These are phyloP conservation scores for Esperia sulphurella DNA, from an alignment of 2,888 invertebrate species.

Conservation along the genomic window DNA sequence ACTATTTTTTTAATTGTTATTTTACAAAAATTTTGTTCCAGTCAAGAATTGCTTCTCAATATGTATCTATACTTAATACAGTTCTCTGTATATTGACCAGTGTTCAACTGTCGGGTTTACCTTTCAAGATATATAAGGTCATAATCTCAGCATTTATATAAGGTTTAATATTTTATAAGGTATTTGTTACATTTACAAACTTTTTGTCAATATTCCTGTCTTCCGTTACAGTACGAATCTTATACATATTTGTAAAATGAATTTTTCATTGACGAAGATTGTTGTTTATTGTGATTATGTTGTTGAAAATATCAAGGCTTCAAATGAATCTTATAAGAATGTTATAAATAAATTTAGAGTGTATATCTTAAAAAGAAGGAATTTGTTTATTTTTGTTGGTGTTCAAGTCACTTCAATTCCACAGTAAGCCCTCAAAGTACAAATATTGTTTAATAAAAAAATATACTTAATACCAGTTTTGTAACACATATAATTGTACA, in stretches of 20 bases:
- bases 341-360: too few species aligned
- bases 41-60: too few species aligned
- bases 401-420: not conserved
- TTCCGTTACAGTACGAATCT: constrained; percentile 24
- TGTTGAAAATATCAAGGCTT: too few species aligned
- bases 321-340: too few species aligned
- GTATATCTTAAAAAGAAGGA: too few species aligned
- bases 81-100: too few species aligned
- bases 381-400: not conserved
- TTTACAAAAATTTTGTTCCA: too few species aligned
- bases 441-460: constrained; percentile 21
- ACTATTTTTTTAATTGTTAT: too few species aligned
- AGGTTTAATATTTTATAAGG: constrained; percentile 17
- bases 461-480: too few species aligned
- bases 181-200: constrained; percentile 23
- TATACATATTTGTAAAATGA: not conserved
- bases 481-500: not conserved
- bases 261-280: not conserved
- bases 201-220: constrained; percentile 19
- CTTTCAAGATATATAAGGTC: not conserved
- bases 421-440: constrained; percentile 30
- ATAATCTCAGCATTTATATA: not conserved
- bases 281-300: not conserved
- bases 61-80: too few species aligned
- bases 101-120: too few species aligned